These are phyloP conservation scores for Thaleichthys pacificus DNA, from an alignment of 2,797 vertebrate genomes.

Conservation along the genomic window DNA sequence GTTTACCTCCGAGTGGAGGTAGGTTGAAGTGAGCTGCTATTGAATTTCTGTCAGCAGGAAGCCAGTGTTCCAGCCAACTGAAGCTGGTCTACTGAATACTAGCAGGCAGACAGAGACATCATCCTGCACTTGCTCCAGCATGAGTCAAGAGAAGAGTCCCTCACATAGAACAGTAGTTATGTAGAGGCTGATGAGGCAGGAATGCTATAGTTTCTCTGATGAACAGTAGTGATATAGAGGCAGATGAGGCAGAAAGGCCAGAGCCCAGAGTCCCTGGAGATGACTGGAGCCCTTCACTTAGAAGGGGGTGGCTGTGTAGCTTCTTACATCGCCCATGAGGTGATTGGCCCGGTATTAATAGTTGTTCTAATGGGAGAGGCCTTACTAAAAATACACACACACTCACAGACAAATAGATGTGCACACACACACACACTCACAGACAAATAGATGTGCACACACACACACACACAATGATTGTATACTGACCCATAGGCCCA, in stretches of 20 bases:
- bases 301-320: conserved; percentile 20
- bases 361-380: conserved; percentile 17
- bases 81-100: conserved; percentile 23
- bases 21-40: conserved; percentile 37
- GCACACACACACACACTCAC: conserved; percentile 4
- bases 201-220: too few species aligned
- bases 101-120: background rate
- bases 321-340: conserved; percentile 14
- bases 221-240: too few species aligned
- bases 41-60: conserved; percentile 36
- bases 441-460: too few species aligned
- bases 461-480: background rate
- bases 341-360: conserved; percentile 26
- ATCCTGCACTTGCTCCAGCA: too few species aligned
- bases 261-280: too few species aligned
- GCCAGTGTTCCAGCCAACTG: conserved; percentile 22
- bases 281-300: background rate
- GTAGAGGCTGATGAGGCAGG: too few species aligned
- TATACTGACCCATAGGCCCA: conserved; percentile 33
- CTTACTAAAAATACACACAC: conserved; percentile 33
- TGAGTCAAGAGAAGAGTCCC: too few species aligned
- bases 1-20: conserved; percentile 30
- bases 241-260: too few species aligned
- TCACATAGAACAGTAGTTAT: background rate
- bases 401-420: background rate